These are phyloP conservation scores for Drosophila rellima DNA, from an alignment of 2,888 invertebrate genomes.

Conservation along the genomic window DNA sequence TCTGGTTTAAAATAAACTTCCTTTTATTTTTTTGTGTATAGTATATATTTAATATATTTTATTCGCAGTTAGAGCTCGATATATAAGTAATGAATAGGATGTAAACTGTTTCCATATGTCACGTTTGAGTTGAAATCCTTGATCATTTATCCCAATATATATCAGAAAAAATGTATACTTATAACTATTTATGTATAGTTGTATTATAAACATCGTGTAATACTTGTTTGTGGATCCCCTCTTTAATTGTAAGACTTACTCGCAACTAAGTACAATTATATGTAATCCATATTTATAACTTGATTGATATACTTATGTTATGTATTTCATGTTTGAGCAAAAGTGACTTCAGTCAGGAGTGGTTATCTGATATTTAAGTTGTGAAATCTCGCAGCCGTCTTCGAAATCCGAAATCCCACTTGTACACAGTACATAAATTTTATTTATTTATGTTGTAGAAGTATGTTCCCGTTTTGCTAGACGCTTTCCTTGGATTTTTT, in stretches of 20 bases:
- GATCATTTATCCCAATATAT: background rate
- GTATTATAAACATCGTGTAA: background rate
- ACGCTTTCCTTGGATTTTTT: conserved; percentile 46
- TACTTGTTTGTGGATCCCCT: background rate
- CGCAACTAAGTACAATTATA: conserved; percentile 6
- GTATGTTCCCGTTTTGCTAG: conserved; percentile 54
- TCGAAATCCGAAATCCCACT: conserved; percentile 58
- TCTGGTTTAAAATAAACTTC: background rate
- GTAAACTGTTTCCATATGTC: too few relatives aligned
- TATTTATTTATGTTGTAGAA: conserved; percentile 72
- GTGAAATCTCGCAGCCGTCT: conserved; percentile 17
- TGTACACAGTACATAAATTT: conserved; percentile 69
- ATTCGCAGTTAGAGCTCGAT: too few relatives aligned
- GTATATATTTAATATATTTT: too few relatives aligned
- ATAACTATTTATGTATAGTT: background rate
- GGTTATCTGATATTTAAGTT: conserved; percentile 26
- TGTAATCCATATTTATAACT: conserved; percentile 17
- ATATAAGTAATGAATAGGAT: too few relatives aligned
- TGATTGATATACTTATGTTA: conserved; percentile 44
- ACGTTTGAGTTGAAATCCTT: background rate
- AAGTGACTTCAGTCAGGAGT: conserved; percentile 1
- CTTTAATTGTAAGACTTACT: background rate
- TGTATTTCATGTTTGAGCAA: conserved; percentile 4
- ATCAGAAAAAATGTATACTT: too few relatives aligned
- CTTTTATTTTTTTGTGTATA: too few relatives aligned